phyloP scores from a whole-genome alignment of 2,888 invertebrate species.

The Vanessa cardui region DNA sequence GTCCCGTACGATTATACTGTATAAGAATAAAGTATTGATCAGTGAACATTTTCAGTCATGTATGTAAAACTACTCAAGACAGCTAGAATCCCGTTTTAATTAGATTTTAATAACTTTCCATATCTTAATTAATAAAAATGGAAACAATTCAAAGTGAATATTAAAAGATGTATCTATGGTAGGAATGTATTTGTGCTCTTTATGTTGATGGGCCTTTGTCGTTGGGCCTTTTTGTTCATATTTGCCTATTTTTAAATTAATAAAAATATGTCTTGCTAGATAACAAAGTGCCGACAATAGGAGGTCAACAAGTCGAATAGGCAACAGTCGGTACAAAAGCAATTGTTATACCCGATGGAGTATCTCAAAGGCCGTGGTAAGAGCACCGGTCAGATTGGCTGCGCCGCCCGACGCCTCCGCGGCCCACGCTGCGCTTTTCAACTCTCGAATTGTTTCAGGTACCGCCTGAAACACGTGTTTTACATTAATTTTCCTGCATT shows the following conservation, averaged over 20 bases:
- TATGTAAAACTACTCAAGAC: too few species aligned
- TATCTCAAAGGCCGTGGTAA: slow-evolving; percentile 96
- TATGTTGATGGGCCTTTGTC: too few species aligned
- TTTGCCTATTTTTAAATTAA: background rate
- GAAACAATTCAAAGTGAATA: too few species aligned
- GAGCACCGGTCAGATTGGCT: slow-evolving; percentile 95
- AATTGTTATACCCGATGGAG: slow-evolving; percentile 87
- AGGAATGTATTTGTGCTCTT: too few species aligned
- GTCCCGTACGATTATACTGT: slow-evolving; percentile 91
- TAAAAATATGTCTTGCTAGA: background rate
- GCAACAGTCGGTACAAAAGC: slow-evolving; percentile 26
- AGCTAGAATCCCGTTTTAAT: too few species aligned
- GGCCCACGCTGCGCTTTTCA: slow-evolving; percentile 89
- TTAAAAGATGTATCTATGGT: too few species aligned
- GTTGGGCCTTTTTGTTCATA: too few species aligned
- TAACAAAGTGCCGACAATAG: slow-evolving; percentile 2
- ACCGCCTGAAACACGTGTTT: slow-evolving; percentile 83
- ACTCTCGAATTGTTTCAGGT: slow-evolving; percentile 90
- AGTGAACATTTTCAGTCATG: background rate
- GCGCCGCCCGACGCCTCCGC: slow-evolving; percentile 87
- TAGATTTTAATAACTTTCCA: too few species aligned
- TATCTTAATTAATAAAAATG: too few species aligned
- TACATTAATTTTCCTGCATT: slow-evolving; percentile 10
- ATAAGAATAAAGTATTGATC: slow-evolving; percentile 6
- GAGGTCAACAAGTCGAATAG: slow-evolving; percentile 24